Evolutionary conservation across 2,797 vertebrate species (phyloP).

Genomic region (Cyclura pinguis): DNA sequence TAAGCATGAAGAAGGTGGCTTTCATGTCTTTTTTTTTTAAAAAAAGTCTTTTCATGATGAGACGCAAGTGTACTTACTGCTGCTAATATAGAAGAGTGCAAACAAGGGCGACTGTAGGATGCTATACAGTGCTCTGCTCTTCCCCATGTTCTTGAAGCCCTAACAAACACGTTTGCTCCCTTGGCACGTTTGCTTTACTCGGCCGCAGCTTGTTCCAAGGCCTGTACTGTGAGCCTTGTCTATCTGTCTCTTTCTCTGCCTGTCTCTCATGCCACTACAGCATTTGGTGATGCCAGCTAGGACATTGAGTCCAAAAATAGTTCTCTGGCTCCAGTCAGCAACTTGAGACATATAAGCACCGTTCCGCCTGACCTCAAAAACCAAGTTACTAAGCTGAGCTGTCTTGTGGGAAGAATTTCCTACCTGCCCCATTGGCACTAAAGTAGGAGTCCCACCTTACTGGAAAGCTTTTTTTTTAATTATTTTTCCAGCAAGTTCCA

Average conservation of each 20-base stretch:
- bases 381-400: constrained; percentile 7
- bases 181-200: constrained; percentile 16
- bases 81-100: neutral
- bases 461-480: neutral
- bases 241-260: neutral
- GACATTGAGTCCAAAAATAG: constrained; percentile 46
- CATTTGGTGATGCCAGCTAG: constrained; percentile 40
- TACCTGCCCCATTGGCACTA: neutral
- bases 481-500: no score
- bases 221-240: neutral
- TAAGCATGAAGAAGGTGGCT: neutral
- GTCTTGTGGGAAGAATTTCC: neutral
- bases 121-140: neutral
- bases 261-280: neutral
- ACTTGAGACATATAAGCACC: neutral
- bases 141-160: constrained; percentile 20
- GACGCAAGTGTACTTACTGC: neutral
- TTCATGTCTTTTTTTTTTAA: neutral
- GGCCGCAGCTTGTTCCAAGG: constrained; percentile 42
- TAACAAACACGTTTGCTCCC: constrained; percentile 44
- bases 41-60: neutral
- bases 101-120: neutral
- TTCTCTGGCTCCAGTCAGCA: constrained; percentile 42
- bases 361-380: constrained; percentile 5
- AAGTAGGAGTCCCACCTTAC: neutral